A percentile compares a stretch with the other conserved stretches of the same genome.
phyloP scores from a whole-genome alignment of 1,140 invertebrate species.

The Ceratina calcarata region DNA sequence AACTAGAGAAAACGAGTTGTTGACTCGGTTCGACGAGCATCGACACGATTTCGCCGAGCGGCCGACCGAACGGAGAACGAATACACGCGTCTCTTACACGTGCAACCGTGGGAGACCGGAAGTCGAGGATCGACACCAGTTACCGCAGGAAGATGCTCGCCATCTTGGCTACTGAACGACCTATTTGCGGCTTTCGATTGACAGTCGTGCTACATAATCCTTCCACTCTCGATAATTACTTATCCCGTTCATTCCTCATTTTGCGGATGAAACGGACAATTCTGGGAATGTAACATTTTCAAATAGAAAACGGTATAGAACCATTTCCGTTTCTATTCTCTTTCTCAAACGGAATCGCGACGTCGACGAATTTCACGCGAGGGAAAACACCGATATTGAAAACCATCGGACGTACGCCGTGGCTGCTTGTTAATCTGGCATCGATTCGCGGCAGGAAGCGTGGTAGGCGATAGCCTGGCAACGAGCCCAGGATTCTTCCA shows the following conservation, averaged over 20 bases:
- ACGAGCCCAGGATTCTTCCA: slow-evolving; percentile 34
- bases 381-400: background rate
- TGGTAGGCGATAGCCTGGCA: slow-evolving; percentile 13
- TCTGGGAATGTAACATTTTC: too few relatives aligned
- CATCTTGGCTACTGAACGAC: slow-evolving; percentile 22
- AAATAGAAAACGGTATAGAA: too few relatives aligned
- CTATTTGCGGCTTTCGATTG: slow-evolving; percentile 3
- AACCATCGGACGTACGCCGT: background rate
- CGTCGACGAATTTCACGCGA: too few relatives aligned
- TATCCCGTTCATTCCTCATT: background rate
- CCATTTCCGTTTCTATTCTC: too few relatives aligned
- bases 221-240: too few relatives aligned
- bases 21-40: slow-evolving; percentile 57
- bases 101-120: slow-evolving; percentile 61
- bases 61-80: slow-evolving; percentile 22
- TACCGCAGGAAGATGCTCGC: slow-evolving; percentile 24
- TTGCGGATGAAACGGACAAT: too few relatives aligned
- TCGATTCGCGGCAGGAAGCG: slow-evolving; percentile 2
- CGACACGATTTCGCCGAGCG: slow-evolving; percentile 51
- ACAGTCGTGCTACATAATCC: too few relatives aligned
- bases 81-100: slow-evolving; percentile 54
- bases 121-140: slow-evolving; percentile 36
- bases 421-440: background rate
- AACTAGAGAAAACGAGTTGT: slow-evolving; percentile 61
- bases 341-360: too few relatives aligned